Percentiles rank a stretch among this genome's conserved stretches.
These are phyloP conservation scores for Rhinoderma darwinii DNA, from an alignment of 2,113 vertebrate species.

Conservation along the genomic window DNA sequence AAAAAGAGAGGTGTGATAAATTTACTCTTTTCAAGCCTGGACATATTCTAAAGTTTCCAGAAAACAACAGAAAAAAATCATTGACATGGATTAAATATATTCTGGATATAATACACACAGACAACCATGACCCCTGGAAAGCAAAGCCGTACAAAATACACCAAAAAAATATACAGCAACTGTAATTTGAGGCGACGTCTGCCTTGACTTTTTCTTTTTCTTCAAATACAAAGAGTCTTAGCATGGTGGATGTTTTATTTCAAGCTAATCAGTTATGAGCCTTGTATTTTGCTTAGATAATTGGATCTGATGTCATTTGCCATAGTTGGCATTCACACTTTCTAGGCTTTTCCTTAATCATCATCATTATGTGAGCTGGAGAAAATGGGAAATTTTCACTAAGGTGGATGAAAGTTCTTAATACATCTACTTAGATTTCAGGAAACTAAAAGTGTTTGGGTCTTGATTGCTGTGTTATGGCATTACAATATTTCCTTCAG, in stretches of 20 bases:
- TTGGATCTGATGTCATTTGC: conserved; percentile 38
- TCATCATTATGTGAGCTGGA: conserved; percentile 1
- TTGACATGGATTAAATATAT: background rate
- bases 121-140: background rate
- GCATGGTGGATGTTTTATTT: conserved; percentile 30
- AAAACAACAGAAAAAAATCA: conserved; percentile 25
- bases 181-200: background rate
- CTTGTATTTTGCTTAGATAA: conserved; percentile 27
- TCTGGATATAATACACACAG: background rate
- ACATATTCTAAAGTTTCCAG: background rate
- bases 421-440: conserved; percentile 47
- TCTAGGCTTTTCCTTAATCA: conserved; percentile 23
- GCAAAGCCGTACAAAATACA: background rate
- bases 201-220: conserved; percentile 30
- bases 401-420: conserved; percentile 38
- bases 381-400: conserved; percentile 33
- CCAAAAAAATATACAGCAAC: conserved; percentile 1
- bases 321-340: conserved; percentile 22
- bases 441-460: conserved; percentile 39
- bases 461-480: conserved; percentile 42
- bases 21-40: background rate
- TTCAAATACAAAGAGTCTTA: background rate
- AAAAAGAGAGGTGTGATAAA: conserved; percentile 13
- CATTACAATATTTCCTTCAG: conserved; percentile 52
- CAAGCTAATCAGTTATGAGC: conserved; percentile 23